Percentiles rank a stretch among this genome's conserved stretches.
Conservation (phyloP, 1,140 invertebrate species). For the Tetramorium alpestre region DNA sequence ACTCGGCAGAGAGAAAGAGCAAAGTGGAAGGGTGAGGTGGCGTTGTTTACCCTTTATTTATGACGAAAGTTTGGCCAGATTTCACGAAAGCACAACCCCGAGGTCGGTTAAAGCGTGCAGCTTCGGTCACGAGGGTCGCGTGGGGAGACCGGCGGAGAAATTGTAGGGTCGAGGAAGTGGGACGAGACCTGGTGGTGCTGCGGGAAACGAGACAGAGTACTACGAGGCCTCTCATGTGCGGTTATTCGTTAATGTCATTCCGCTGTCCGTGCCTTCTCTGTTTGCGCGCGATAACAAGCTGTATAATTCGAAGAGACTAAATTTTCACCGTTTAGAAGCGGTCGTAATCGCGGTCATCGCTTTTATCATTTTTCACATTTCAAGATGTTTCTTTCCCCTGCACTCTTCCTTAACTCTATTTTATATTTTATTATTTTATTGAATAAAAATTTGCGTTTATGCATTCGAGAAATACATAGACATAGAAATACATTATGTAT, state of each 20-base stretch:
- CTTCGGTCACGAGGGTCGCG: slow-evolving; percentile 60
- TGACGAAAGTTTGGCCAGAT: slow-evolving; percentile 84
- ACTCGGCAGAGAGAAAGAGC: slow-evolving; percentile 48
- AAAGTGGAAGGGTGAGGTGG: slow-evolving; percentile 45
- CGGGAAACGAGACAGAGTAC: slow-evolving; percentile 32
- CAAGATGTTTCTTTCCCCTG: not conserved
- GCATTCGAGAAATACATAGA: not conserved
- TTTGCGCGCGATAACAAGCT: slow-evolving; percentile 70
- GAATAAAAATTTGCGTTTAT: not conserved
- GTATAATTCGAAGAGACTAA: slow-evolving; percentile 60
- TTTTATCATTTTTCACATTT: not conserved
- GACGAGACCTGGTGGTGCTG: not conserved
- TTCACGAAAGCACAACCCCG: slow-evolving; percentile 78
- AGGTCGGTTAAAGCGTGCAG: slow-evolving; percentile 75
- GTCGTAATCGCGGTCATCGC: not conserved
- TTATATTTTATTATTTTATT: not conserved
- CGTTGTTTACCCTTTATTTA: slow-evolving; percentile 85
- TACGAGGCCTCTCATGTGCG: slow-evolving; percentile 73
- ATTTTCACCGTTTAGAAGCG: slow-evolving; percentile 23
- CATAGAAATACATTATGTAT: not conserved
- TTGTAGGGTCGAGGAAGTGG: slow-evolving; percentile 26
- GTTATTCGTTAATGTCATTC: slow-evolving; percentile 82
- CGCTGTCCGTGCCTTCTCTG: slow-evolving; percentile 56
- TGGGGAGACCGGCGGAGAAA: slow-evolving; percentile 36
- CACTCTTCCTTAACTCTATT: too few relatives aligned